These are phyloP conservation scores for Chymomyza caudatula DNA, from an alignment of 2,888 invertebrate genomes.

Conservation along the genomic window DNA sequence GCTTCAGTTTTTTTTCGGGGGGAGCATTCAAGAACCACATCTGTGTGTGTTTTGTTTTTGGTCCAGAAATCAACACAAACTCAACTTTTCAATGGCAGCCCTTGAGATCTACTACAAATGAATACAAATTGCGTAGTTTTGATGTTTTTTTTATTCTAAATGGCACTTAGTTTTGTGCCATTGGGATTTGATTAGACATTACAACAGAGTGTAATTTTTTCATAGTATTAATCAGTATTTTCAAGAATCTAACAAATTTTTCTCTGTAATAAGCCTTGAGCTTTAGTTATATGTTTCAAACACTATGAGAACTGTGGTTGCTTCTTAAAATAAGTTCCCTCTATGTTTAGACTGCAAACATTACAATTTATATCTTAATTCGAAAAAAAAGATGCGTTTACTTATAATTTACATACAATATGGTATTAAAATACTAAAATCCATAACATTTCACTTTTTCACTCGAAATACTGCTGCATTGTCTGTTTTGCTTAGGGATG, in stretches of 20 bases:
- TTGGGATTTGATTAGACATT: neutral
- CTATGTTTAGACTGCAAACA: too few relatives aligned
- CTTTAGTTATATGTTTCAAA: too few relatives aligned
- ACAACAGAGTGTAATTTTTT: neutral
- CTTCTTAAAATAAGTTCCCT: too few relatives aligned
- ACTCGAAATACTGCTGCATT: too few relatives aligned
- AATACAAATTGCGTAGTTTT: neutral
- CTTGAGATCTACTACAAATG: neutral
- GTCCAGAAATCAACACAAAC: neutral
- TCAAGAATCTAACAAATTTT: neutral
- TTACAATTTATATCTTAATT: too few relatives aligned
- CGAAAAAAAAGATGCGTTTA: too few relatives aligned
- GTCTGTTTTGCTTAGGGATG: too few relatives aligned
- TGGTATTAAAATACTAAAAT: too few relatives aligned
- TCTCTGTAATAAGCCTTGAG: too few relatives aligned
- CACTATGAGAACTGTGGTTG: too few relatives aligned
- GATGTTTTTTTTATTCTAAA: neutral
- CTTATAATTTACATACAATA: too few relatives aligned
- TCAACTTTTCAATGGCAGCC: slow-evolving; percentile 44
- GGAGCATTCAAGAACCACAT: neutral
- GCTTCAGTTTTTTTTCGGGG: neutral
- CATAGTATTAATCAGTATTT: neutral
- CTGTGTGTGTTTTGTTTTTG: neutral
- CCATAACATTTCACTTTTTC: too few relatives aligned
- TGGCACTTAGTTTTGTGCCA: neutral